A percentile compares a stretch with the other conserved stretches of the same genome.
These are phyloP conservation scores for Symphodus melops DNA, from an alignment of 2,113 vertebrate genomes.

Conservation along the genomic window DNA sequence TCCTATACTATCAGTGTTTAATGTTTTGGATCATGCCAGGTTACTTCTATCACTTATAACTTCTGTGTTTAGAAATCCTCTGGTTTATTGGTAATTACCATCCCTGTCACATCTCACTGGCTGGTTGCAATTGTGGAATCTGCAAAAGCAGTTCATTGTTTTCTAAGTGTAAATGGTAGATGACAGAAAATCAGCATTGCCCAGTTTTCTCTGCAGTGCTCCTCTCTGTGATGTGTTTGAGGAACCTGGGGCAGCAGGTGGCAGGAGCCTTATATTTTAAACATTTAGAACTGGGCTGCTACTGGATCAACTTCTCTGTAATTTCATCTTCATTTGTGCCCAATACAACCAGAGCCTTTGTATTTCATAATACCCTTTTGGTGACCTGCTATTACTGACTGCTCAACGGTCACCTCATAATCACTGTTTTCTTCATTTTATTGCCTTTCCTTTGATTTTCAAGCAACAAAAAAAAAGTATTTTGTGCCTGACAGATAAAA, in stretches of 20 bases:
- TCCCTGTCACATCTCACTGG: constrained; percentile 26
- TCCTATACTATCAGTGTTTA: too few species aligned
- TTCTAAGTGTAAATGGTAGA: constrained; percentile 40
- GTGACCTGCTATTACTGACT: constrained; percentile 40
- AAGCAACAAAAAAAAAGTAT: background rate
- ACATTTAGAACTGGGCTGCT: constrained; percentile 27
- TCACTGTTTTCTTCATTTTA: constrained; percentile 17
- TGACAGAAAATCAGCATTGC: constrained; percentile 52
- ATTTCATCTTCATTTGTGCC: constrained; percentile 7
- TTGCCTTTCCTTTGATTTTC: constrained; percentile 11
- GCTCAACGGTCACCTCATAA: constrained; percentile 35
- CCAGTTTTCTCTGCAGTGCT: constrained; percentile 27
- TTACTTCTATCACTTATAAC: background rate
- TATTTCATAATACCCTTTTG: constrained; percentile 36
- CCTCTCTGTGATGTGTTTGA: constrained; percentile 12
- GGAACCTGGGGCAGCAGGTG: constrained; percentile 20
- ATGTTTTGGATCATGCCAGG: background rate
- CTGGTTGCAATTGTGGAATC: constrained; percentile 24
- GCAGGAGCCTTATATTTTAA: constrained; percentile 5
- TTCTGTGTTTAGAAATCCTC: background rate
- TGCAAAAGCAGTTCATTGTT: constrained; percentile 26
- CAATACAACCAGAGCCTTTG: constrained; percentile 24
- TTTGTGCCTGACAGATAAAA: constrained; percentile 31
- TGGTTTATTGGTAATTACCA: background rate
- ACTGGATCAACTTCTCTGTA: constrained; percentile 11